Percentiles rank a stretch among this genome's conserved stretches.
Conservation (phyloP, 1,140 invertebrate species). For the Bombus huntii region DNA sequence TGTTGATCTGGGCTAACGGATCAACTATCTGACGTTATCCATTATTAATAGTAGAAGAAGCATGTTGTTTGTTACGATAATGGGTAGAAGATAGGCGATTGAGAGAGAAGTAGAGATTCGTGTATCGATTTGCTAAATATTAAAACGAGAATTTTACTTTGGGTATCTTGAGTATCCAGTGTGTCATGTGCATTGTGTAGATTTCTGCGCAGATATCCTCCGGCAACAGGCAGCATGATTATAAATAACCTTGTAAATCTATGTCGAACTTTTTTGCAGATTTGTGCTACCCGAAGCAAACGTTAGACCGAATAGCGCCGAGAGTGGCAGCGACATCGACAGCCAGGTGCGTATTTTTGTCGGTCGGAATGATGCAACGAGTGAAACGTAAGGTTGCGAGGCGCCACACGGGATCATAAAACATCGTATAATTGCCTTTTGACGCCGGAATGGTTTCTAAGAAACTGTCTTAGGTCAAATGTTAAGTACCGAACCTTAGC, state of each 20-base stretch:
- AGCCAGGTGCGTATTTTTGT: slow-evolving; percentile 71
- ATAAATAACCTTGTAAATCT: background rate
- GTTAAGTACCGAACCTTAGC: background rate
- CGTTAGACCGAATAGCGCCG: slow-evolving; percentile 73
- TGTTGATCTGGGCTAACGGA: background rate
- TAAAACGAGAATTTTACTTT: background rate
- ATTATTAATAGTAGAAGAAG: too few relatives aligned
- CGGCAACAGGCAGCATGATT: too few relatives aligned
- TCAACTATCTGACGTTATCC: background rate
- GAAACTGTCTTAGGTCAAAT: background rate
- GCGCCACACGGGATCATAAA: background rate
- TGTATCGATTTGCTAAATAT: too few relatives aligned
- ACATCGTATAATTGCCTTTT: background rate
- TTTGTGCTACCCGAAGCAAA: slow-evolving; percentile 73
- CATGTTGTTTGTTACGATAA: too few relatives aligned
- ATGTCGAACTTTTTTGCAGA: slow-evolving; percentile 51
- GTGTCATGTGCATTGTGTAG: background rate
- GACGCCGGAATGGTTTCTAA: too few relatives aligned
- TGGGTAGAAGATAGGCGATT: too few relatives aligned
- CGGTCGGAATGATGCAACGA: slow-evolving; percentile 26
- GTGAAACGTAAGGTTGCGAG: background rate
- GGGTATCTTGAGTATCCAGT: background rate
- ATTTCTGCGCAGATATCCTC: background rate
- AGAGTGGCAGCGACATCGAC: slow-evolving; percentile 77
- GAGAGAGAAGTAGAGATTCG: too few relatives aligned